Evolutionary conservation across 2,113 vertebrate genomes (phyloP), one percentile per base, ranked within the genome.

Genomic region (Sturnus vulgaris): DNA sequence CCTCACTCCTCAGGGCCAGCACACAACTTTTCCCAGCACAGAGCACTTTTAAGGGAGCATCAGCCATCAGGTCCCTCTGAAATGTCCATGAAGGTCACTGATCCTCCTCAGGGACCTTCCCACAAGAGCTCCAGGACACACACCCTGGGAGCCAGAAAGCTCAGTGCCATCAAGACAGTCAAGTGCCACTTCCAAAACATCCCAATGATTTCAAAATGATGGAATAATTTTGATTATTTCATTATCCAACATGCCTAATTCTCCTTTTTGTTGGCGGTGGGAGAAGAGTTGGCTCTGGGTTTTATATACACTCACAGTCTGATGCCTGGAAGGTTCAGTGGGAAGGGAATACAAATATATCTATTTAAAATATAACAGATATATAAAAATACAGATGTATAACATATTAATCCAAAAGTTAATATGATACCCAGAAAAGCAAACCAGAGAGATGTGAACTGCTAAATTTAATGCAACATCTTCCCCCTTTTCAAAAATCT

Each of bases 241-340:
- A 17, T 61, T n/a, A 65, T 5, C 16, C 10, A 66, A 78, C 7
- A 2, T 1, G 17, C 15, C 42, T 49, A 49, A 15, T 0, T 0
- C 46, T 79, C 33, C 25, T 55, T 71, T 66, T 14, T 24, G 31
- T 7, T 33, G 40, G 37, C 0, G 0, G 18, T 14, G 24, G 47
- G 57, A 77, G 30, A 89, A 69, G 30, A 79, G 27, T 8, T 16
- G 30, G 47, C 20, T 85, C 37, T 39, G 27, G 40, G 14, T 79
- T 79, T 66, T 71, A 82, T 2, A 57, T 0, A 27, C 11, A 18
- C 5, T 42, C 79, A 57, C 11, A 39, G 9, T 4, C 14, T 24
- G 7, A 5, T 60, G 66, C 21, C 37, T 49, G 55, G 44, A 68
- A 68, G 61, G 30, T 81, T 46, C 44, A 33, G 5, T 17, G 33